A percentile compares a stretch with the other conserved stretches of the same genome.
phyloP scores from a whole-genome alignment of 2,113 vertebrate species.

The Glaucomys volans region DNA sequence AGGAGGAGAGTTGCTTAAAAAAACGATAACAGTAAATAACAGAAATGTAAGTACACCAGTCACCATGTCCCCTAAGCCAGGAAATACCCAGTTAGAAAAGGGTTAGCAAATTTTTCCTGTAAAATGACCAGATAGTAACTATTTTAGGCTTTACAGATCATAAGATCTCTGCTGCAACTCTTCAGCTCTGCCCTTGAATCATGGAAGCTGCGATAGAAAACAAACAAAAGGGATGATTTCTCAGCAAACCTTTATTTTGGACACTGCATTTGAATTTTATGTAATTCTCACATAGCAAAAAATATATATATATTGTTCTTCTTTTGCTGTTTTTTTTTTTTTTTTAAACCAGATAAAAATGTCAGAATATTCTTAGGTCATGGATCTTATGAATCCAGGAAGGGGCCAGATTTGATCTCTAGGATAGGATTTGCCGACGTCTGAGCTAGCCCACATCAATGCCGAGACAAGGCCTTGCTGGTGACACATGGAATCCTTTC shows the following conservation, averaged over 20 bases:
- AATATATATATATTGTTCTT: neutral
- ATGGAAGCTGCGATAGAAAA: neutral
- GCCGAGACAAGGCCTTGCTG: neutral
- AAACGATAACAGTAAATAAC: neutral
- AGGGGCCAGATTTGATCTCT: neutral
- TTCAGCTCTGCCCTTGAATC: neutral
- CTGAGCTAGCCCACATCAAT: neutral
- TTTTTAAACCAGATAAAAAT: neutral
- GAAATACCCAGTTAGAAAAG: neutral
- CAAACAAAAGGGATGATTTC: neutral
- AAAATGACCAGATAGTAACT: neutral
- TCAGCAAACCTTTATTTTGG: neutral
- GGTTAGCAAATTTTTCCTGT: neutral
- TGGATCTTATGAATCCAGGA: neutral
- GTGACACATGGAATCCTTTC: accelerated
- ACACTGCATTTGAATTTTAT: neutral
- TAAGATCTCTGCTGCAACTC: neutral
- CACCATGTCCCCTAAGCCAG: neutral
- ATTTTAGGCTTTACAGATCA: neutral
- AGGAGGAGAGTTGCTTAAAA: neutral
- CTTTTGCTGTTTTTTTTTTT: neutral
- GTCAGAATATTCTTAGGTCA: neutral
- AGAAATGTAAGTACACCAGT: neutral
- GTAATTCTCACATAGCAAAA: neutral
- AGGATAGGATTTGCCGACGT: neutral